Evolutionary conservation across 2,888 invertebrate species (phyloP).

Genomic region (Pandemis cinnamomeana): DNA sequence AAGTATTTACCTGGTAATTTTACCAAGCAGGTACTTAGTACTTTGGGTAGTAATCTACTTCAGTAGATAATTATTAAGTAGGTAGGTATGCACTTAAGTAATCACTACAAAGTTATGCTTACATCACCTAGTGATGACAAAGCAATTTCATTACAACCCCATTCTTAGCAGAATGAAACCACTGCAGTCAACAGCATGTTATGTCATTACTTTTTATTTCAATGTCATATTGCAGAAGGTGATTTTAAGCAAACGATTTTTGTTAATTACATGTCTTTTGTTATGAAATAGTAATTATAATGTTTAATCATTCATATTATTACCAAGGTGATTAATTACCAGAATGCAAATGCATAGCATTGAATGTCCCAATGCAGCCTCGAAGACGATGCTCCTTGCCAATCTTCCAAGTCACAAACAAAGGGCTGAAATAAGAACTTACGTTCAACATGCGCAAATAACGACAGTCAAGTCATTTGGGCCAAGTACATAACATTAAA

Average conservation of each 20-base stretch:
- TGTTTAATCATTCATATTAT: slow-evolving; percentile 19
- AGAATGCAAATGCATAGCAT: slow-evolving; percentile 97
- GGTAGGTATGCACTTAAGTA: not conserved
- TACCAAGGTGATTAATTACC: slow-evolving; percentile 73
- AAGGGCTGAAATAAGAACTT: slow-evolving; percentile 88
- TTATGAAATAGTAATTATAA: not conserved
- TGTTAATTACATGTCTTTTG: not conserved
- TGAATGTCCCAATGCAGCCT: slow-evolving; percentile 99
- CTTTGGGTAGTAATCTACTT: no score
- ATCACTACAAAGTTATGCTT: not conserved
- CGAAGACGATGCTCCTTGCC: slow-evolving; percentile 97
- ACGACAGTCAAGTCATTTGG: not conserved
- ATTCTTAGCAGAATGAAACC: not conserved
- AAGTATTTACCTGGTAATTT: no score
- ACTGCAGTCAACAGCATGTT: not conserved
- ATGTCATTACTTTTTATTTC: not conserved
- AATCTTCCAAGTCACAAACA: slow-evolving; percentile 99
- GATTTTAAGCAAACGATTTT: not conserved
- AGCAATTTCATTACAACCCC: not conserved
- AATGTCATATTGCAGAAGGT: not conserved
- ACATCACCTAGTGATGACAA: not conserved
- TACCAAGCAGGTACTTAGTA: no score
- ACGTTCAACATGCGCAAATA: slow-evolving; percentile 17
- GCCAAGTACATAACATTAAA: slow-evolving; percentile 24
- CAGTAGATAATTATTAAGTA: no score